phyloP scores from a whole-genome alignment of 2,888 invertebrate genomes.

The Drosophila monieri region DNA sequence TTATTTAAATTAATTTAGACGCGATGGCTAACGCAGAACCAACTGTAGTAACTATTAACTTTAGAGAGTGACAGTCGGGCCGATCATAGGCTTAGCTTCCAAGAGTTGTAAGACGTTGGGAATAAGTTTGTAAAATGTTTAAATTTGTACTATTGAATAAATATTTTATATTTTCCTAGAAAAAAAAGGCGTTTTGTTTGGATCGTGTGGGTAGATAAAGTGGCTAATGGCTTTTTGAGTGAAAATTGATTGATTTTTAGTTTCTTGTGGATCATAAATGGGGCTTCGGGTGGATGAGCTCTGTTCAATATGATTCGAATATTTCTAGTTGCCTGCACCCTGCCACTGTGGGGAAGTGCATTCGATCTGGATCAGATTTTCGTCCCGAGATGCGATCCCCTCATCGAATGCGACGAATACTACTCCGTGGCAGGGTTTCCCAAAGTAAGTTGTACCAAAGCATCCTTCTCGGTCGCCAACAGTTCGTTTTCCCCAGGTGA shows the following conservation, averaged over 20 bases:
- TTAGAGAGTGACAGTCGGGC: constrained; percentile 36
- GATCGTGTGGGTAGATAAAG: background rate
- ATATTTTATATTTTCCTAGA: constrained; percentile 75
- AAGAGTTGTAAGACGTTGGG: constrained; percentile 40
- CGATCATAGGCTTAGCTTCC: constrained; percentile 36
- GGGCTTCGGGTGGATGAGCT: background rate
- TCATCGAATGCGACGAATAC: constrained; percentile 24
- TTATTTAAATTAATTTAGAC: constrained; percentile 55
- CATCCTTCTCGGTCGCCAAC: rapidly evolving
- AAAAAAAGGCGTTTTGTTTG: constrained; percentile 3
- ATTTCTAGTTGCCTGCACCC: constrained; percentile 35
- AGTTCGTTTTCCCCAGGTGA: constrained; percentile 31
- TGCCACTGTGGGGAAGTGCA: constrained; percentile 17
- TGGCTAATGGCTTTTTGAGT: constrained; percentile 56
- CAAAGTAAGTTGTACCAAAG: constrained; percentile 29
- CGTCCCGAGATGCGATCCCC: constrained; percentile 2
- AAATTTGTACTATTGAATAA: constrained; percentile 67
- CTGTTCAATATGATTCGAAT: constrained; percentile 46
- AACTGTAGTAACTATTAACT: constrained; percentile 44
- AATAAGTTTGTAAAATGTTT: constrained; percentile 62
- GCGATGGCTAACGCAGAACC: constrained; percentile 16
- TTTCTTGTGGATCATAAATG: constrained; percentile 38
- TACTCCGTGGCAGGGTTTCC: constrained; percentile 41
- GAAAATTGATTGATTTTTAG: constrained; percentile 37
- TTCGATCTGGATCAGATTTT: background rate